phyloP scores from a whole-genome alignment of 2,113 vertebrate species.

The Cinclus cinclus region DNA sequence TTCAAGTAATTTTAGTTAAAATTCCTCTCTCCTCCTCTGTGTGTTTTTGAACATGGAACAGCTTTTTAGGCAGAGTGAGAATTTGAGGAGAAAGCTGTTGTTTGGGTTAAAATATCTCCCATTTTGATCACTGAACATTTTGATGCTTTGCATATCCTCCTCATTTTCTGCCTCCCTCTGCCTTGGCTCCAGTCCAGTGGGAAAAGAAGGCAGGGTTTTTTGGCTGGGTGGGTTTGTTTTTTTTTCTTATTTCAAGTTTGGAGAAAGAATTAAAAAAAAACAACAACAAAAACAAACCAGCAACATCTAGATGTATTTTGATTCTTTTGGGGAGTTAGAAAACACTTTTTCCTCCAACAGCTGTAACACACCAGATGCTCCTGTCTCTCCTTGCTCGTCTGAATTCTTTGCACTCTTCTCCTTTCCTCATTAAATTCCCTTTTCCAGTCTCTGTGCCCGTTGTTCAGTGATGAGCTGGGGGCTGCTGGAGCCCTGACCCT shows the following conservation, averaged over 20 bases:
- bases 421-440: neutral
- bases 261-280: neutral
- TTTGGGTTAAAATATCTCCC: constrained; percentile 61
- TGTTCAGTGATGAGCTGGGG: neutral
- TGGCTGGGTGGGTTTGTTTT: neutral
- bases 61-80: constrained; percentile 34
- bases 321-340: neutral
- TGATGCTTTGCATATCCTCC: neutral
- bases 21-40: constrained; percentile 1
- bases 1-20: neutral
- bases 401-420: neutral
- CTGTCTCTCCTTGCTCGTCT: neutral
- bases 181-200: neutral
- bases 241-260: neutral
- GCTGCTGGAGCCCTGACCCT: neutral
- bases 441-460: neutral
- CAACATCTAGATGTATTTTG: neutral
- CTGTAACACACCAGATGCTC: constrained; percentile 37
- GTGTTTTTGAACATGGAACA: neutral
- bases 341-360: neutral
- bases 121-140: constrained; percentile 31
- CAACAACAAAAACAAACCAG: neutral
- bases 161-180: neutral
- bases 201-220: neutral
- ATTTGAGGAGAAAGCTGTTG: constrained; percentile 52